Percentiles rank a stretch among this genome's conserved stretches.
Evolutionary conservation across 2,113 vertebrate species (phyloP).

Genomic region (Thermophis baileyi): DNA sequence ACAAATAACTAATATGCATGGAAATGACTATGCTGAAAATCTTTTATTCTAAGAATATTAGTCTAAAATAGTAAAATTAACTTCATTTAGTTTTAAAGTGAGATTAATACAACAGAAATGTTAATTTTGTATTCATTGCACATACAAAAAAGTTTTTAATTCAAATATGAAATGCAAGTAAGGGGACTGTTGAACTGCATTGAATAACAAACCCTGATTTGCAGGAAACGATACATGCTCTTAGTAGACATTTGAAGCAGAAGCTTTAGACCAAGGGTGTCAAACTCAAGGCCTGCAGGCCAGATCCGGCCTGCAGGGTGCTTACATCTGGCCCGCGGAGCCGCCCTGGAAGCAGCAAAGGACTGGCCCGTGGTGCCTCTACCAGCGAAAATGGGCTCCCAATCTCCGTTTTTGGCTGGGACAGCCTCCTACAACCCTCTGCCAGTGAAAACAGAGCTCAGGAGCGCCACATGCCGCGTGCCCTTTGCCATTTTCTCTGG

Average conservation of each 20-base stretch:
- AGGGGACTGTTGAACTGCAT: neutral
- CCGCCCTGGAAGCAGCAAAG: too few relatives aligned
- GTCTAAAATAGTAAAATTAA: neutral
- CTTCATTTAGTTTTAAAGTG: neutral
- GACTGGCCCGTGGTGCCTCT: too few relatives aligned
- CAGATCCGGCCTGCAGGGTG: too few relatives aligned
- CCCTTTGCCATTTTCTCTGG: too few relatives aligned
- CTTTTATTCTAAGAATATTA: neutral
- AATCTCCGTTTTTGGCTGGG: too few relatives aligned
- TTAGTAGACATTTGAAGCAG: neutral
- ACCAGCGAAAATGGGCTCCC: too few relatives aligned
- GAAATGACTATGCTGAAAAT: neutral
- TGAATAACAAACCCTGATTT: neutral
- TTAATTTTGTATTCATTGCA: neutral
- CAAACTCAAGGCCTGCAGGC: too few relatives aligned
- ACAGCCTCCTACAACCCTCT: too few relatives aligned
- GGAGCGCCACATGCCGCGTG: too few relatives aligned
- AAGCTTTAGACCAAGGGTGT: neutral
- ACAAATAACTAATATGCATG: neutral
- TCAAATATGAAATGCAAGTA: neutral
- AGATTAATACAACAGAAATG: neutral
- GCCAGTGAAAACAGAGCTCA: too few relatives aligned
- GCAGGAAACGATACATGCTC: neutral
- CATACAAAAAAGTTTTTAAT: neutral
- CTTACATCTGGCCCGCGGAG: too few relatives aligned